A percentile compares a stretch with the other conserved stretches of the same genome.
These are phyloP conservation scores for Manis javanica DNA, from an alignment of 2,797 vertebrate species.

Conservation along the genomic window DNA sequence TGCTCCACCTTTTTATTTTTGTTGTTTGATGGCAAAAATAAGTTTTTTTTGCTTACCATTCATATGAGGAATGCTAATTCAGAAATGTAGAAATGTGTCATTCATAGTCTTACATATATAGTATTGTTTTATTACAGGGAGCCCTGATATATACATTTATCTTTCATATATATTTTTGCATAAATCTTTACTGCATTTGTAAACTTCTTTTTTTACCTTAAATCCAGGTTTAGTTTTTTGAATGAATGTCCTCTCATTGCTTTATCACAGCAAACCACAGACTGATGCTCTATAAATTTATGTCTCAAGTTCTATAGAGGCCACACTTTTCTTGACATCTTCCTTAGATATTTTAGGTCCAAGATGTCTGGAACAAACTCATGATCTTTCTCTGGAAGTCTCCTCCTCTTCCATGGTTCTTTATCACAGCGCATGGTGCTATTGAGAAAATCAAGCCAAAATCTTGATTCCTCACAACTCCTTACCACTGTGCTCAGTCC, in stretches of 20 bases:
- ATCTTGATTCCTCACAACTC: neutral
- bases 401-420: neutral
- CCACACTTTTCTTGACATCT: neutral
- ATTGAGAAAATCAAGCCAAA: neutral
- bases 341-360: neutral
- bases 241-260: neutral
- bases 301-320: neutral
- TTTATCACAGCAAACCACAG: neutral
- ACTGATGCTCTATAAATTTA: neutral
- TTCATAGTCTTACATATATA: neutral
- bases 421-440: neutral
- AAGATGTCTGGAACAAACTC: neutral
- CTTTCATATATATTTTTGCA: neutral
- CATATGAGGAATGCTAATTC: neutral
- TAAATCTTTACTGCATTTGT: neutral
- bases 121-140: neutral
- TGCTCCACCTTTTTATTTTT: neutral
- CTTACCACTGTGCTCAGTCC: neutral
- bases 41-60: neutral
- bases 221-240: conserved; percentile 11
- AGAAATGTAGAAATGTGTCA: neutral
- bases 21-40: neutral
- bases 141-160: neutral
- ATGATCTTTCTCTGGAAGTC: neutral
- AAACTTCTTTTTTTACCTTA: conserved; percentile 16